These are phyloP conservation scores for Beris chalybata DNA, from an alignment of 2,888 invertebrate genomes.

Conservation along the genomic window DNA sequence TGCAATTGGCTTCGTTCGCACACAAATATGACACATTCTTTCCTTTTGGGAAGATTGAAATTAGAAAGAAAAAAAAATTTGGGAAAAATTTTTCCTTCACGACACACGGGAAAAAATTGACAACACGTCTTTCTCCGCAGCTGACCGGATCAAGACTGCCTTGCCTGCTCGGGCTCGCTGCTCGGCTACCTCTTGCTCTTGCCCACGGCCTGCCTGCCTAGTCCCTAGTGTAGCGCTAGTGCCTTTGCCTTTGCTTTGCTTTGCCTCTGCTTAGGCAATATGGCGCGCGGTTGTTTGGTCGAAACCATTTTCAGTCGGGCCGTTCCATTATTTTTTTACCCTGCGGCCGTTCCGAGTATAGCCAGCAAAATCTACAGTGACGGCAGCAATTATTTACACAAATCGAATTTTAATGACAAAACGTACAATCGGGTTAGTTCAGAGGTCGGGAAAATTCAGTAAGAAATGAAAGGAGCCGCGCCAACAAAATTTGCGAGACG, in stretches of 20 bases:
- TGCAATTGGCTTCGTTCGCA: slow-evolving; percentile 30
- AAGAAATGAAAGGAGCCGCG: too few relatives aligned
- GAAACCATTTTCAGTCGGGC: slow-evolving; percentile 41
- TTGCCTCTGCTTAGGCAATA: slow-evolving; percentile 47
- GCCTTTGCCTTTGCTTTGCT: too few relatives aligned
- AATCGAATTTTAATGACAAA: too few relatives aligned
- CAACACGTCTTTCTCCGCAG: slow-evolving; percentile 58
- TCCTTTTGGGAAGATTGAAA: slow-evolving; percentile 13
- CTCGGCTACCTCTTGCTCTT: too few relatives aligned
- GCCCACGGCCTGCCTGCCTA: too few relatives aligned
- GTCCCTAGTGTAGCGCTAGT: too few relatives aligned
- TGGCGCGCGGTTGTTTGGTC: slow-evolving; percentile 51
- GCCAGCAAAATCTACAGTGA: slow-evolving; percentile 24
- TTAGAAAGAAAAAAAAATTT: slow-evolving; percentile 12
- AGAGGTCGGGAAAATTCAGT: too few relatives aligned
- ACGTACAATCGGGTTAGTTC: too few relatives aligned
- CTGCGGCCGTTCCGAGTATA: slow-evolving; percentile 1
- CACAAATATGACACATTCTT: slow-evolving; percentile 52
- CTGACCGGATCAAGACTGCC: slow-evolving; percentile 62
- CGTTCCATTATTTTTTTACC: slow-evolving; percentile 26
- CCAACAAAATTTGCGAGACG: too few relatives aligned
- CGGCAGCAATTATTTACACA: neutral
- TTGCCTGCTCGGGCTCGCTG: too few relatives aligned
- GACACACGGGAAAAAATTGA: slow-evolving; percentile 13
- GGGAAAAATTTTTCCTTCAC: slow-evolving; percentile 10